Evolutionary conservation across 2,113 vertebrate species (phyloP).

Genomic region (Pantherophis guttatus): DNA sequence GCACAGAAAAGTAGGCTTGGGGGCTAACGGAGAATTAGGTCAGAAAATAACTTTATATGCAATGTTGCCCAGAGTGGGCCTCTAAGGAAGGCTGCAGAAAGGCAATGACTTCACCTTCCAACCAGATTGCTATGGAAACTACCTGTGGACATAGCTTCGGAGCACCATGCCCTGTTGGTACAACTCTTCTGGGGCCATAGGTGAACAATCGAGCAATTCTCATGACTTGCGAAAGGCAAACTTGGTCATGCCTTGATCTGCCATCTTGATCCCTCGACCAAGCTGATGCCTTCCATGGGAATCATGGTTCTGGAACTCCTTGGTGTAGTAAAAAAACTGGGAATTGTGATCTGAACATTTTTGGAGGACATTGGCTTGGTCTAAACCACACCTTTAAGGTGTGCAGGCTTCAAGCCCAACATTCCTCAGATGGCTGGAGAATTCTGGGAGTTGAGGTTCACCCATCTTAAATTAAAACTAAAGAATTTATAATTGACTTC

Average conservation of each 20-base stretch:
- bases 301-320: neutral
- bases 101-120: fast-evolving
- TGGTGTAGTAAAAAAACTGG: neutral
- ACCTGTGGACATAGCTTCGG: neutral
- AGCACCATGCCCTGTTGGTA: fast-evolving
- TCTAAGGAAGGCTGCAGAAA: neutral
- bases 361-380: neutral
- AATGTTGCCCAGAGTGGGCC: neutral
- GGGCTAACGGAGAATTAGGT: slow-evolving; percentile 14
- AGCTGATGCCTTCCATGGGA: neutral
- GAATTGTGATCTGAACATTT: neutral
- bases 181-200: too few relatives aligned
- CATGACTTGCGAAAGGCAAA: neutral
- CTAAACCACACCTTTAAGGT: neutral
- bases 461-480: neutral
- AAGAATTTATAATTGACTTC: too few relatives aligned
- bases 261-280: neutral
- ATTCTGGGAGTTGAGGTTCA: neutral
- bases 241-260: neutral
- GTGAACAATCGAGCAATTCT: fast-evolving
- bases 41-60: slow-evolving; percentile 6
- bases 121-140: neutral
- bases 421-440: neutral
- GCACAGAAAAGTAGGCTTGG: neutral
- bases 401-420: neutral